These are phyloP conservation scores for Hofmannophila pseudospretella DNA, from an alignment of 2,888 invertebrate genomes.

Conservation along the genomic window DNA sequence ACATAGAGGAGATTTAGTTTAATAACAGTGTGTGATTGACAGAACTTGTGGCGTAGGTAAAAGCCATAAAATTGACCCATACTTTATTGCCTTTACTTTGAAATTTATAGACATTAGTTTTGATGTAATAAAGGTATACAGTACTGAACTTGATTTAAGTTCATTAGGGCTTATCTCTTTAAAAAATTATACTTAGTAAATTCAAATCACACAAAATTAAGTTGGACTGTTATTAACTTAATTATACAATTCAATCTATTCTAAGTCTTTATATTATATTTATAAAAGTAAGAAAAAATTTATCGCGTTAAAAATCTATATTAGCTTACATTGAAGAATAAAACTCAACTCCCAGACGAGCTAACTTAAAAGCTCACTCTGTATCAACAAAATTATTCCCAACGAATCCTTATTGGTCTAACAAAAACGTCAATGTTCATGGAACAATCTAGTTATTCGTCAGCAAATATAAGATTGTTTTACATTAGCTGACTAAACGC, in stretches of 20 bases:
- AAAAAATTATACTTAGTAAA: too few species aligned
- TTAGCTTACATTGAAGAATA: too few species aligned
- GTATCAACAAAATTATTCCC: too few species aligned
- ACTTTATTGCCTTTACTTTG: constrained; percentile 18
- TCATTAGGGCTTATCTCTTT: constrained; percentile 4
- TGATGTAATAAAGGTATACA: constrained; percentile 26
- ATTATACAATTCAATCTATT: not conserved
- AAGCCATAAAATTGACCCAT: constrained; percentile 36
- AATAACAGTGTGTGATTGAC: constrained; percentile 43
- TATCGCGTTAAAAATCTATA: not conserved
- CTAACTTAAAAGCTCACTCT: not conserved
- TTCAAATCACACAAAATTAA: too few species aligned
- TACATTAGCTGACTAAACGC: constrained; percentile 4
- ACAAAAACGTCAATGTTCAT: too few species aligned
- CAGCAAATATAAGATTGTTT: not conserved
- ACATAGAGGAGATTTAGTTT: constrained; percentile 31
- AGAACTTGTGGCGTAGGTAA: constrained; percentile 18
- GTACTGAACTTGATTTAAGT: not conserved
- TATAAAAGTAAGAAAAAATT: not conserved
- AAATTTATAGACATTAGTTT: constrained; percentile 30
- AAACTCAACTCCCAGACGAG: too few species aligned
- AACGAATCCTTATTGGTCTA: too few species aligned
- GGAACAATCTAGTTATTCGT: not conserved
- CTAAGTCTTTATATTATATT: not conserved
- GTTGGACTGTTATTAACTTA: not conserved